Base-by-base conservation (phyloP, 2,888 invertebrate species). In the Leptopilina myrica region DNA sequence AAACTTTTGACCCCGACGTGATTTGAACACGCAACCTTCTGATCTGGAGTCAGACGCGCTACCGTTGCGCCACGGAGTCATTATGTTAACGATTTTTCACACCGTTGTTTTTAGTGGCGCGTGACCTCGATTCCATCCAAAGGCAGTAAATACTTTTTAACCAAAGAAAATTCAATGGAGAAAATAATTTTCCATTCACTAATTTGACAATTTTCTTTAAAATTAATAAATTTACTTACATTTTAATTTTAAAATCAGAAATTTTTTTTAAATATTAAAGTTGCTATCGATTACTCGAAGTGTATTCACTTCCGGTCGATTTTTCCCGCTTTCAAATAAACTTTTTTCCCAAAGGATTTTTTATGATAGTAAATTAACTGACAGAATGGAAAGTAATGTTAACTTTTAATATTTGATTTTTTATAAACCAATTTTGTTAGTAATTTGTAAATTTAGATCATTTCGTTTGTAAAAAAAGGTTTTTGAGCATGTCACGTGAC, bases 21-120 rank as follows among this genome's bases (percentile, higher is more conserved):
- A 97, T 96, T 97, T 96, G 97, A 97, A 97, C 97, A 97, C 97
- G 96, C 97, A 97, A 96, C 97, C 97, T 97, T 97, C 97, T 96
- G 97, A 97, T 97, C 97, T 97, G 97, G 97, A 97, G 97, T 97
- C 97, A 96, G 97, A 97, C 97, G 97, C 97, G 97, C 96, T 97
- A 97, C 97, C 97, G 96, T 97, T 97, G 97, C 97, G 97, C 97
- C 97, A 97, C 96, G 96, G 95, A 96, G 96, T 96, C 96, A 53
- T 33, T 8, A 5, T 77, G 49, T 1, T 65, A 65, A 49, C 15
- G 12, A 5, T 2, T 59, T n/a, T 40, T 56, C 73, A 49, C 33
- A 33, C n/a, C 8, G 15, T 33, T 14, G 5, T 0, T 40, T 15
- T 73, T 40, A n/a, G 5, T 0, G 1, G 0, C 20, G 0, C 2